Percentiles rank a stretch among this genome's conserved stretches.
phyloP scores from a whole-genome alignment of 2,888 invertebrate species.

The Diloba caeruleocephala region DNA sequence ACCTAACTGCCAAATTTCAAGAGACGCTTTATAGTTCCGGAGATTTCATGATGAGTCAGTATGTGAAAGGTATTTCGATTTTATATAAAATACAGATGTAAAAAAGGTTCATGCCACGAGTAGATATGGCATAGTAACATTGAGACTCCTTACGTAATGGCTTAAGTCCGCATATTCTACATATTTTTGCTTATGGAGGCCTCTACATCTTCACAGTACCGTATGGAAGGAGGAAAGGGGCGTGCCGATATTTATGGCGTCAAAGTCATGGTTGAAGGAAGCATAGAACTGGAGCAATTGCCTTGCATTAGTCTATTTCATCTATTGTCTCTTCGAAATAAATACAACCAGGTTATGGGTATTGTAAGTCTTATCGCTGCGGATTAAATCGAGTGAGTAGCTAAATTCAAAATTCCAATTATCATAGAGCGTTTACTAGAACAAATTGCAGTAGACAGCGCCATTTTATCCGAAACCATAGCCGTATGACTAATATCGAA shows the following conservation, averaged over 20 bases:
- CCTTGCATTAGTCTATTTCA: no score
- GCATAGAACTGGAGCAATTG: background rate
- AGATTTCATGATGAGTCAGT: no score
- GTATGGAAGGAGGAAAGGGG: conserved; percentile 12
- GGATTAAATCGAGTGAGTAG: conserved; percentile 5
- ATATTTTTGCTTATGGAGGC: background rate
- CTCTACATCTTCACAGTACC: no score
- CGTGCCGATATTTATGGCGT: background rate
- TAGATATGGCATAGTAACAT: no score
- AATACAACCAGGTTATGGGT: no score
- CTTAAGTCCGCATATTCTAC: background rate
- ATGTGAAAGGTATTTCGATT: no score
- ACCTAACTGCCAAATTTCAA: no score
- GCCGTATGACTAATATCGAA: conserved; percentile 51
- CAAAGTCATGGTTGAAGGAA: conserved; percentile 1
- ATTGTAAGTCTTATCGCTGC: background rate
- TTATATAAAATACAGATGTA: no score
- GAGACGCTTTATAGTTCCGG: no score
- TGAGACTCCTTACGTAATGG: no score
- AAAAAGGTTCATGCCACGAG: no score
- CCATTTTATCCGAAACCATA: conserved; percentile 29
- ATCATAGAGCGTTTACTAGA: conserved; percentile 25
- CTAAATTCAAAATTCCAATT: conserved; percentile 4
- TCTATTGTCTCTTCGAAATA: background rate
- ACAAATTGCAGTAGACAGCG: conserved; percentile 38